Evolutionary conservation across 2,888 invertebrate genomes (phyloP).

Genomic region (Cerastis leucographa): DNA sequence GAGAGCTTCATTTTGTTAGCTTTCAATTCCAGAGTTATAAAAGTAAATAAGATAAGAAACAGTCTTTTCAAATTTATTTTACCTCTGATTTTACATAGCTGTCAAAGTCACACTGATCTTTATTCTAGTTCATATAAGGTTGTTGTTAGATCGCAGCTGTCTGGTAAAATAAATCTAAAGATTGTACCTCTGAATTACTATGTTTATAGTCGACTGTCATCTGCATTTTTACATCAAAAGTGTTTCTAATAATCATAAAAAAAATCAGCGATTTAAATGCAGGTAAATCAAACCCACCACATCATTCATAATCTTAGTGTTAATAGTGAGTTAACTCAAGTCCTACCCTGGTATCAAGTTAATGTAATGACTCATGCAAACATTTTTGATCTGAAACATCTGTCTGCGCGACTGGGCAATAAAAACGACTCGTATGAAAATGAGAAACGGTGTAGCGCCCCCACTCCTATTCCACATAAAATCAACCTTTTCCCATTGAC

Average conservation of each 20-base stretch:
- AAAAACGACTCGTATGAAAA: no score
- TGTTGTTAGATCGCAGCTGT: background rate
- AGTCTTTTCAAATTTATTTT: background rate
- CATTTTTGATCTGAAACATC: no score
- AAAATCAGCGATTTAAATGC: slow-evolving; percentile 32
- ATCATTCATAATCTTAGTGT: background rate
- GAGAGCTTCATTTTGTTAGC: background rate
- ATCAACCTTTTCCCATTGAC: no score
- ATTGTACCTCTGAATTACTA: background rate
- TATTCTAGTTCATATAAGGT: background rate
- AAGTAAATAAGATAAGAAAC: background rate
- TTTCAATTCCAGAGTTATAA: background rate
- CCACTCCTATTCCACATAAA: no score
- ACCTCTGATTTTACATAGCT: background rate
- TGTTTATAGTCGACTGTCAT: background rate
- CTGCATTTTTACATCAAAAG: background rate
- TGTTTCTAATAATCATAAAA: background rate
- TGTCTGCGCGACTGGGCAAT: no score
- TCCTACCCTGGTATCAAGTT: background rate
- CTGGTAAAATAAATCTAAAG: background rate
- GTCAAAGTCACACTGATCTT: background rate
- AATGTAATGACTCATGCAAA: no score
- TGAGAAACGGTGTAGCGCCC: no score
- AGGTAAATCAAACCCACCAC: slow-evolving; percentile 15
- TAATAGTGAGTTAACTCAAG: slow-evolving; percentile 30